Base-by-base conservation (phyloP, 2,888 invertebrate genomes). In the Clunio marinus region DNA sequence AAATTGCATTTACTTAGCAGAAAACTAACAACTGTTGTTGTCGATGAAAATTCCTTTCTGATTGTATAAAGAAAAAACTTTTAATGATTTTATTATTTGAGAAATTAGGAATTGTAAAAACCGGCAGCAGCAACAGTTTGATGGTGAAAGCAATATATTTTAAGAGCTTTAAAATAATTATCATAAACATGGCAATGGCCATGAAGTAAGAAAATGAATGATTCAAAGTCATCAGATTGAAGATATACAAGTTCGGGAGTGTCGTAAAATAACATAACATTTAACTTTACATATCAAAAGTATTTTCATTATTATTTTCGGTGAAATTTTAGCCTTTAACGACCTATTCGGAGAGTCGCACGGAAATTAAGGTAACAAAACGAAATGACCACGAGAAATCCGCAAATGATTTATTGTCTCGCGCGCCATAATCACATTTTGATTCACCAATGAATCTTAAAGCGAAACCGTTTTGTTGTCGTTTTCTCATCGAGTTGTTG, bases 91-190 rank as follows among this genome's bases (percentile, higher is more conserved):
- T 51, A 51, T 51, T 51, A 51, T 51, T 41, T 13, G 41, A 41
- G 41, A 41, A 41, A 41, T 41, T 41, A 41, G 13, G 41, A 22
- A 51, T 22, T 4, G 24, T 20, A 17, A 51, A 51, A 51, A 51
- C 51, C 51, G 51, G 51, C 51, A 22, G 51, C 51, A 51, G 51
- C 24, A 22, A 51, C 51, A 51, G 51, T 51, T n/a, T 51, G 51
- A 41, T 32, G 32, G 32, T 13, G 41, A 41, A 7, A n/a, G 51
- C 51, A 17, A 51, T 51, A 51, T 51, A 4, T 51, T 13, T 51
- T 51, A 51, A 22, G 13, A 51, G 51, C 24, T 51, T 51, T 51
- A 51, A 51, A 51, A 51, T 51, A 51, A 22, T 22, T 51, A 51
- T 51, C 51, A 51, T 51, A 51, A 51, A 51, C 51, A 22, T 15